Evolutionary conservation across 2,113 vertebrate species (phyloP).

Genomic region (Paradisaea rubra): DNA sequence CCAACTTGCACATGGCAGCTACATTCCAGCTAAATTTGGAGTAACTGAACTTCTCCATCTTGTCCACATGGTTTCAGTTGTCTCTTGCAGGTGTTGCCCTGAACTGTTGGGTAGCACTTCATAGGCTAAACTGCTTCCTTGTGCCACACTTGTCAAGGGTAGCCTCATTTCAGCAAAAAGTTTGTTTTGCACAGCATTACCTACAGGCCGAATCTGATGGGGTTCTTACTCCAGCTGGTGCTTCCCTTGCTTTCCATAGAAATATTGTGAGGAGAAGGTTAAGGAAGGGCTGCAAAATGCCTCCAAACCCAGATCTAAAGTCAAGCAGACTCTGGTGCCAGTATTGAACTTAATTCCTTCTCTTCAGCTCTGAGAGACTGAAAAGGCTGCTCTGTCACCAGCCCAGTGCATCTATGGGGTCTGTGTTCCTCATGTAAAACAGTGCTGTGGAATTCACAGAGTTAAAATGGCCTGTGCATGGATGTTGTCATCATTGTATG

Average conservation of each 20-base stretch:
- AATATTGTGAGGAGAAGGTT: not conserved
- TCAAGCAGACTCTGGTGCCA: not conserved
- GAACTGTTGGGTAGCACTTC: not conserved
- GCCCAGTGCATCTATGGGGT: not conserved
- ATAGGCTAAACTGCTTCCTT: not conserved
- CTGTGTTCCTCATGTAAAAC: not conserved
- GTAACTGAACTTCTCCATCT: not conserved
- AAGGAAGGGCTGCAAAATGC: not conserved
- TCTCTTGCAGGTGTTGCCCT: not conserved
- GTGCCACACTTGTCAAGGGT: not conserved
- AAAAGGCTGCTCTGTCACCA: not conserved
- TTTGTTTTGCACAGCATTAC: rapidly evolving
- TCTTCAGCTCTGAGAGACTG: not conserved
- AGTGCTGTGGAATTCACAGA: not conserved
- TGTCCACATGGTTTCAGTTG: not conserved
- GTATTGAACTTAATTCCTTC: not conserved
- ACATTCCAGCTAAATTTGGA: not conserved
- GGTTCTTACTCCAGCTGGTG: not conserved
- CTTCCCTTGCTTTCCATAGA: not conserved
- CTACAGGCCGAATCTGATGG: not conserved
- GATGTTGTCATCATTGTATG: not conserved
- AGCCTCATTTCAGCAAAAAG: not conserved
- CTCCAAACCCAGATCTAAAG: not conserved
- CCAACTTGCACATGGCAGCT: not conserved
- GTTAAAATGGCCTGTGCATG: not conserved